Evolutionary conservation across 1,140 invertebrate genomes (phyloP).

Genomic region (Drosophila ohnishii): DNA sequence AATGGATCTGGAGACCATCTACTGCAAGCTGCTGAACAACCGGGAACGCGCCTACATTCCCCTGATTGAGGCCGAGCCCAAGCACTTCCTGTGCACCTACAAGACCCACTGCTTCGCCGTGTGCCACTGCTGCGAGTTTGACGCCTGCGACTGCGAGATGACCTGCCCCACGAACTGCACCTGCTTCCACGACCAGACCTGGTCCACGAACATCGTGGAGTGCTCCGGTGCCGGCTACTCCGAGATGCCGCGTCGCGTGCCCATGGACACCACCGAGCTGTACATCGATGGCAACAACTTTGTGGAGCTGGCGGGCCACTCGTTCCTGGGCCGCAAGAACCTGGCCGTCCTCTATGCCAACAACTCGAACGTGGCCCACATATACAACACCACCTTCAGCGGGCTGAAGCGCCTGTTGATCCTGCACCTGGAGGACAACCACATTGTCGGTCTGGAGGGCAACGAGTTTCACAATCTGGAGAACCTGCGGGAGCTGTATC

Average conservation of each 20-base stretch:
- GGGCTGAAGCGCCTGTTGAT: constrained; percentile 90
- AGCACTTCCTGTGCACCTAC: constrained; percentile 96
- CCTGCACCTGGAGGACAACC: constrained; percentile 93
- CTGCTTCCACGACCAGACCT: constrained; percentile 96
- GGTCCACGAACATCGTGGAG: constrained; percentile 96
- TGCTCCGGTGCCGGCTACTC: constrained; percentile 92
- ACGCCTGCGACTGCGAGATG: constrained; percentile 98
- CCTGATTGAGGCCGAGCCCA: constrained; percentile 91
- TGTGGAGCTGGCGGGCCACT: constrained; percentile 92
- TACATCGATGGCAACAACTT: constrained; percentile 96
- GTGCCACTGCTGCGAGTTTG: constrained; percentile 97
- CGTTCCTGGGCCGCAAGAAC: constrained; percentile 95
- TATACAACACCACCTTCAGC: constrained; percentile 95
- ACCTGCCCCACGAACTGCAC: constrained; percentile 96
- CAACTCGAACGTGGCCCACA: constrained; percentile 91
- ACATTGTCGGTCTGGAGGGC: constrained; percentile 90
- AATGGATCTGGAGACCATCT: constrained; percentile 95
- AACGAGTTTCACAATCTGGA: constrained; percentile 93
- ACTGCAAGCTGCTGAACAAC: constrained; percentile 94
- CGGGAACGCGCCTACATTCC: constrained; percentile 91
- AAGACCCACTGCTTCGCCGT: constrained; percentile 96
- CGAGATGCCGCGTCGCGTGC: constrained; percentile 92
- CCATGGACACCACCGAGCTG: constrained; percentile 97
- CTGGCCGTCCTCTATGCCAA: constrained; percentile 93
- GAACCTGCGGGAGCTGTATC: constrained; percentile 91